These are phyloP conservation scores for Halcyon badia DNA, from an alignment of 2,797 vertebrate genomes.

Conservation along the genomic window DNA sequence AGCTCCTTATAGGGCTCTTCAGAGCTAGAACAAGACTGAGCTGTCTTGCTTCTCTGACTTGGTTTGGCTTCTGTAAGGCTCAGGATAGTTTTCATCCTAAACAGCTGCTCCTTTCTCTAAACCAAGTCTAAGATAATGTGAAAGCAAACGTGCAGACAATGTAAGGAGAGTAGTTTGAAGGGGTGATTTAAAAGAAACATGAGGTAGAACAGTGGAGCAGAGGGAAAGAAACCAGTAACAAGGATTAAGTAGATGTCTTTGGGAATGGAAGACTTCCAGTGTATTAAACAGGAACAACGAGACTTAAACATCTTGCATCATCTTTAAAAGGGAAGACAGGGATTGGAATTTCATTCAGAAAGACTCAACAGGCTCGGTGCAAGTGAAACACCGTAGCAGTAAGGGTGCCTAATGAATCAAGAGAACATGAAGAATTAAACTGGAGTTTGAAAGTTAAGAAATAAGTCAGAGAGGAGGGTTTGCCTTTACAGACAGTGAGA, in stretches of 20 bases:
- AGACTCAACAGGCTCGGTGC: background rate
- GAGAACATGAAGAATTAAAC: background rate
- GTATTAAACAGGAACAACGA: background rate
- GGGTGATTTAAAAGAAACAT: background rate
- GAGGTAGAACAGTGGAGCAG: background rate
- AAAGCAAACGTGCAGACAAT: background rate
- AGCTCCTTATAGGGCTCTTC: background rate
- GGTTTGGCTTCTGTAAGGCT: background rate
- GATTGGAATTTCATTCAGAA: background rate
- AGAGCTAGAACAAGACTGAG: background rate
- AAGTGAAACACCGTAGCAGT: accelerated
- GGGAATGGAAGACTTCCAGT: background rate
- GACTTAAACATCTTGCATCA: background rate
- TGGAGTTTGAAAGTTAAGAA: background rate
- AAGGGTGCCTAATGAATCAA: background rate
- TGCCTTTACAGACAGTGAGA: background rate
- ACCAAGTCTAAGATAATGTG: background rate
- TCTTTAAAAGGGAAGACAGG: background rate
- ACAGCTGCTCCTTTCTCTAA: background rate
- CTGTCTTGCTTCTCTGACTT: background rate
- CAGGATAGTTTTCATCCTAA: background rate
- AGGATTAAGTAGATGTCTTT: background rate
- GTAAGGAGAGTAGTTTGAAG: background rate
- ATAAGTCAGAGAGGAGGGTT: background rate
- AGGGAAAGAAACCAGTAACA: background rate